Conservation (phyloP, 1,140 invertebrate species). For the Drosophila insularis region DNA sequence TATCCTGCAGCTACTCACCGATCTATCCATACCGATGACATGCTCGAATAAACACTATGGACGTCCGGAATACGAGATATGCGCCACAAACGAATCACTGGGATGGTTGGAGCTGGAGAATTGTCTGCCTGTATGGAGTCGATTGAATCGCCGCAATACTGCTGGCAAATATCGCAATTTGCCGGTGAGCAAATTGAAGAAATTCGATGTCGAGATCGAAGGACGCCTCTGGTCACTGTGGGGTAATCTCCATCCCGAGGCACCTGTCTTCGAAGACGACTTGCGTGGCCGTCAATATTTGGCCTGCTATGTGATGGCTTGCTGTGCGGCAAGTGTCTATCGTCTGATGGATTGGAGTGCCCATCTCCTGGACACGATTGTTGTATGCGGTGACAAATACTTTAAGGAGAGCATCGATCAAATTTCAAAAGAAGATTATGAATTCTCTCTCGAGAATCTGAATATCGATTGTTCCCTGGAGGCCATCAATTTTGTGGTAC, state of each 20-base stretch:
- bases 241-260: slow-evolving; percentile 84
- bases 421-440: slow-evolving; percentile 83
- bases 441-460: slow-evolving; percentile 83
- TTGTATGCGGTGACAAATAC: slow-evolving; percentile 84
- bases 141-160: slow-evolving; percentile 83
- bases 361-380: slow-evolving; percentile 85
- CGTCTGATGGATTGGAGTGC: slow-evolving; percentile 85
- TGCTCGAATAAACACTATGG: slow-evolving; percentile 61
- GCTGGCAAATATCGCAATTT: slow-evolving; percentile 83
- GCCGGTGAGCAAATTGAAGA: slow-evolving; percentile 83
- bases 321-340: slow-evolving; percentile 84
- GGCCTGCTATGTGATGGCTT: slow-evolving; percentile 83
- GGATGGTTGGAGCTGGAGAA: slow-evolving; percentile 84
- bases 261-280: slow-evolving; percentile 81
- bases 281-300: slow-evolving; percentile 84
- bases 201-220: slow-evolving; percentile 86
- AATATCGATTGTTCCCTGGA: slow-evolving; percentile 83
- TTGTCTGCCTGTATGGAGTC: slow-evolving; percentile 83
- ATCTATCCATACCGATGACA: slow-evolving; percentile 66
- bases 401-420: slow-evolving; percentile 83
- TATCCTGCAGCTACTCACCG: slow-evolving; percentile 72
- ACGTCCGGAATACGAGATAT: slow-evolving; percentile 68
- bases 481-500: slow-evolving; percentile 84
- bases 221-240: slow-evolving; percentile 85
- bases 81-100: slow-evolving; percentile 83